A percentile compares a stretch with the other conserved stretches of the same genome.
These are phyloP conservation scores for Gymnothorax reevesii DNA, from an alignment of 2,797 vertebrate species.

Conservation along the genomic window DNA sequence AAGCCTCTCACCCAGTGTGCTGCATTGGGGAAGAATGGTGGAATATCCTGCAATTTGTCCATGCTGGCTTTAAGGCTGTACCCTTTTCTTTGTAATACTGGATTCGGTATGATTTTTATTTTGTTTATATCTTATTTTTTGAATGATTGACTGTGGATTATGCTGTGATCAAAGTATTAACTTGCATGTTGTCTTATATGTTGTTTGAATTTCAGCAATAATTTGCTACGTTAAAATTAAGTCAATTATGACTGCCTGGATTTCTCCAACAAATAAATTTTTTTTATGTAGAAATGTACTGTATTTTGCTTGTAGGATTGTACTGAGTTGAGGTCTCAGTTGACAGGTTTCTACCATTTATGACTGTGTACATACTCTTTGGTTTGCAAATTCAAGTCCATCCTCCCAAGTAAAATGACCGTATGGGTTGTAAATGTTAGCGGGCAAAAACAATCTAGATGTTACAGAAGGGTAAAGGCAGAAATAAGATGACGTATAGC, in stretches of 20 bases:
- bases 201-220: background rate
- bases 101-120: background rate
- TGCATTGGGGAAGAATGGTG: background rate
- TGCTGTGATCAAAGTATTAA: background rate
- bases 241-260: background rate
- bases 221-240: background rate
- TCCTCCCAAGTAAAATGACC: no score
- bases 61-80: background rate
- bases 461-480: no score
- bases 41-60: background rate
- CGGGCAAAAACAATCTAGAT: no score
- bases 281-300: background rate
- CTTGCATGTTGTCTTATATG: background rate
- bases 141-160: background rate
- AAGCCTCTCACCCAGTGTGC: slow-evolving; percentile 1
- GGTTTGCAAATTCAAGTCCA: background rate
- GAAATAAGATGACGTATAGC: no score
- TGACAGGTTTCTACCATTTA: background rate
- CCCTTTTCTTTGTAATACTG: background rate
- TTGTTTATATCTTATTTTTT: background rate
- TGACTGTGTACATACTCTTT: background rate
- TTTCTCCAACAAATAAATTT: background rate
- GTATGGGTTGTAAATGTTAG: no score
- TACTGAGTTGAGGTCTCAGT: background rate
- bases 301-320: background rate